Evolutionary conservation across 2,888 invertebrate species (phyloP), one percentile per base, ranked within the genome.

Genomic region (Geophilus truncorum): DNA sequence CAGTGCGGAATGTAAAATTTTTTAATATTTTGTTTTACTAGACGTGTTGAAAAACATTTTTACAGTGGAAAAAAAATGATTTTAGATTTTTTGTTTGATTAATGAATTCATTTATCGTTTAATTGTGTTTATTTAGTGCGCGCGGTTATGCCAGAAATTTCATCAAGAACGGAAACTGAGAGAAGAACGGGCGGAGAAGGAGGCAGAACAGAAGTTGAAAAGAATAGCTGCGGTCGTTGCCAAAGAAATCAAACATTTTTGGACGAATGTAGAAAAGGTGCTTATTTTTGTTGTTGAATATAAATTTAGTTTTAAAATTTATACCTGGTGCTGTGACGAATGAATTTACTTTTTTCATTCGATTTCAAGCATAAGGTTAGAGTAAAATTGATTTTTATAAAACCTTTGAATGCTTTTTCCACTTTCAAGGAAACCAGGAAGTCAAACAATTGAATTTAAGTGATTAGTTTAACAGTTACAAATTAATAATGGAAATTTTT

Each of bases 251-350:
- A 92, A 94, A 86, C 93, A 92, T 80, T 99, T 99, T 88, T 99
- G 99, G 98, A 89, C 91, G 3, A 97, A 96, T 87, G 97, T 97
- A 10, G 97, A 98, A 88, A 98, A 98, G 90, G 92, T 93, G 82
- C 80, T 83, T 75, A 10, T 57, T 18, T 76, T 62, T 80, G 15
- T 75, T 15, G 2, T 76, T n/a, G n/a, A n/a, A n/a, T n/a, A n/a
- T n/a, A n/a, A n/a, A n/a, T n/a, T n/a, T n/a, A n/a, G n/a, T n/a
- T n/a, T n/a, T n/a, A n/a, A n/a, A n/a, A n/a, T n/a, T n/a, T n/a
- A n/a, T n/a, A n/a, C n/a, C n/a, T n/a, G n/a, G n/a, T n/a, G n/a
- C n/a, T n/a, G n/a, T n/a, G n/a, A n/a, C n/a, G n/a, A n/a, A n/a
- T n/a, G n/a, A n/a, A n/a, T n/a, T n/a, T n/a, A n/a, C n/a, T n/a